A percentile compares a stretch with the other conserved stretches of the same genome.
These are phyloP conservation scores for Ctena decussata DNA, from an alignment of 2,888 invertebrate genomes.

Conservation along the genomic window DNA sequence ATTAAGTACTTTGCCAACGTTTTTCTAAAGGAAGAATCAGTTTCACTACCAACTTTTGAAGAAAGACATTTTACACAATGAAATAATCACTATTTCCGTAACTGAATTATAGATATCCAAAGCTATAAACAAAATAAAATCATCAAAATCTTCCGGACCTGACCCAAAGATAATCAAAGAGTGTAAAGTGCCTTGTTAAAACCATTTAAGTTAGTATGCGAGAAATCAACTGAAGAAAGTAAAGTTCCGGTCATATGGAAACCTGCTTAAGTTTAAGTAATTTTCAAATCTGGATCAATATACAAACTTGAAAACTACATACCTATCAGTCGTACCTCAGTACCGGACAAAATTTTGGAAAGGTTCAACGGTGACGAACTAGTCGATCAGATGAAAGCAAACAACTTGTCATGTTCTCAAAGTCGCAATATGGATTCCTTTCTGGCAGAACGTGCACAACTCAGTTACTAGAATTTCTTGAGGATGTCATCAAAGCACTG, in stretches of 20 bases:
- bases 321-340: not conserved
- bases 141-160: not conserved
- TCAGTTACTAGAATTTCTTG: not conserved
- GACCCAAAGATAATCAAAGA: not conserved
- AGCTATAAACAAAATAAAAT: not conserved
- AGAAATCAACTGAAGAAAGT: not conserved
- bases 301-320: not conserved
- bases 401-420: not conserved
- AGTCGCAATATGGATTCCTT: not conserved
- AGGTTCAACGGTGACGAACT: not conserved
- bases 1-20: not conserved
- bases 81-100: not conserved
- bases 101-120: not conserved
- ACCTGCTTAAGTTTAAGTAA: not conserved
- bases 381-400: not conserved
- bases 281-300: not conserved
- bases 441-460: not conserved
- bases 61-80: not conserved
- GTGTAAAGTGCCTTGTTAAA: not conserved
- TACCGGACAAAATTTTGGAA: not conserved
- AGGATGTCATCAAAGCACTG: not conserved
- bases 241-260: not conserved
- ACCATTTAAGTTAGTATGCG: not conserved
- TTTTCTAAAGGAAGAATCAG: not conserved
- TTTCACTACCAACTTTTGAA: not conserved